Conservation (phyloP, 2,888 invertebrate genomes). For the Tetrapedia diversipes region DNA sequence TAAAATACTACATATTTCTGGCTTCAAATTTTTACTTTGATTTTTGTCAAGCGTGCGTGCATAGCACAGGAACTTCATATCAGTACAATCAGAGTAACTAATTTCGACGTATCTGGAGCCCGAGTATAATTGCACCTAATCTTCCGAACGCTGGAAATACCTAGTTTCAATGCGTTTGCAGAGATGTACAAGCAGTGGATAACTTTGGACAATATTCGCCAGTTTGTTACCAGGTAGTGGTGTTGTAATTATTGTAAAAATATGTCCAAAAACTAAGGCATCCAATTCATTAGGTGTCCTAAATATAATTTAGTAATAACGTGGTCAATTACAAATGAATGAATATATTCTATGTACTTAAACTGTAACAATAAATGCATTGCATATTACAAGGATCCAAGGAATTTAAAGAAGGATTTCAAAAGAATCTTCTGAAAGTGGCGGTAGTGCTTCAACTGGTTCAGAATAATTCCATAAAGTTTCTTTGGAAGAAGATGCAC, state of each 20-base stretch:
- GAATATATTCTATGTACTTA: constrained; percentile 25
- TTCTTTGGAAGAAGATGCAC: constrained; percentile 67
- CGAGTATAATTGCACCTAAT: constrained; percentile 77
- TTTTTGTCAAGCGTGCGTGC: constrained; percentile 58
- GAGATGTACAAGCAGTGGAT: constrained; percentile 90
- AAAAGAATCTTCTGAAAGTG: constrained; percentile 66
- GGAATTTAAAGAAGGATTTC: constrained; percentile 12
- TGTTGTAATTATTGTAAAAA: constrained; percentile 97
- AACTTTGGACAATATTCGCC: constrained; percentile 90
- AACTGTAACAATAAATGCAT: constrained; percentile 14
- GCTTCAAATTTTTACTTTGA: constrained; percentile 51
- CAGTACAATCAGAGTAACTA: constrained; percentile 68
- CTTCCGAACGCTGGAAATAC: constrained; percentile 86
- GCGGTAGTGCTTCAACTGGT: constrained; percentile 64
- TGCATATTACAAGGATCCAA: constrained; percentile 22
- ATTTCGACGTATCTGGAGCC: constrained; percentile 77
- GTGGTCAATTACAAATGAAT: constrained; percentile 20
- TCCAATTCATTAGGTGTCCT: constrained; percentile 96
- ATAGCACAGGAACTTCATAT: constrained; percentile 76
- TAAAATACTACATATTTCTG: constrained; percentile 69
- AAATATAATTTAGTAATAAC: constrained; percentile 49
- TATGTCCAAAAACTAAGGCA: constrained; percentile 97
- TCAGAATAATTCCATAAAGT: constrained; percentile 68
- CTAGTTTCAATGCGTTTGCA: constrained; percentile 92
- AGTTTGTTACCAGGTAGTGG: constrained; percentile 92